These are phyloP conservation scores for Zelleria hepariella DNA, from an alignment of 2,888 invertebrate genomes.

Conservation along the genomic window DNA sequence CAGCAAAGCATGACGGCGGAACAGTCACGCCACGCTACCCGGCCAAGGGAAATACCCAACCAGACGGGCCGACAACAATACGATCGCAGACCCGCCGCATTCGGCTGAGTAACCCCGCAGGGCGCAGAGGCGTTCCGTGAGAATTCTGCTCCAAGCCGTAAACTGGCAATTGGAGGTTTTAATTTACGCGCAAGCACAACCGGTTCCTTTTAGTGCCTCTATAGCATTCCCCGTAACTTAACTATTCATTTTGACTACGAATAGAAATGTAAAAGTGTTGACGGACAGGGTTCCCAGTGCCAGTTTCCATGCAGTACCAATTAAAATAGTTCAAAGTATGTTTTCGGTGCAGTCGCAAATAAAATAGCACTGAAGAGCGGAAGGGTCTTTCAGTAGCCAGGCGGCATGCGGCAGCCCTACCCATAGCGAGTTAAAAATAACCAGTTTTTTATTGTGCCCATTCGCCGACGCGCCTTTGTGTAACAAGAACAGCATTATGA, in stretches of 20 bases:
- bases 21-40: conserved; percentile 8
- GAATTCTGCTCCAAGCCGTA: neutral
- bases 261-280: neutral
- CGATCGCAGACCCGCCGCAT: neutral
- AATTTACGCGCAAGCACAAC: neutral
- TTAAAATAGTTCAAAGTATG: too few relatives aligned
- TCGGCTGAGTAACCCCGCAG: neutral
- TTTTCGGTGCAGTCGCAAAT: conserved; percentile 19
- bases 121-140: conserved; percentile 1
- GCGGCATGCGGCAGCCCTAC: conserved; percentile 47
- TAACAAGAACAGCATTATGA: conserved; percentile 55
- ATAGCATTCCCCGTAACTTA: neutral
- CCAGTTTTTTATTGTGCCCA: conserved; percentile 62
- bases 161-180: neutral
- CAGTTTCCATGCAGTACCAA: too few relatives aligned
- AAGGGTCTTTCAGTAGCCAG: conserved; percentile 59
- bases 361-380: conserved; percentile 41
- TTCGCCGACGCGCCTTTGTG: conserved; percentile 45
- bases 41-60: neutral
- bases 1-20: conserved; percentile 10
- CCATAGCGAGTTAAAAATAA: conserved; percentile 63
- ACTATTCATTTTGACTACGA: neutral
- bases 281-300: neutral
- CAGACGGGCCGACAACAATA: neutral
- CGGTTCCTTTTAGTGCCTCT: neutral